Conservation (phyloP, 2,888 invertebrate genomes). For the Pemphredon lugubris region DNA sequence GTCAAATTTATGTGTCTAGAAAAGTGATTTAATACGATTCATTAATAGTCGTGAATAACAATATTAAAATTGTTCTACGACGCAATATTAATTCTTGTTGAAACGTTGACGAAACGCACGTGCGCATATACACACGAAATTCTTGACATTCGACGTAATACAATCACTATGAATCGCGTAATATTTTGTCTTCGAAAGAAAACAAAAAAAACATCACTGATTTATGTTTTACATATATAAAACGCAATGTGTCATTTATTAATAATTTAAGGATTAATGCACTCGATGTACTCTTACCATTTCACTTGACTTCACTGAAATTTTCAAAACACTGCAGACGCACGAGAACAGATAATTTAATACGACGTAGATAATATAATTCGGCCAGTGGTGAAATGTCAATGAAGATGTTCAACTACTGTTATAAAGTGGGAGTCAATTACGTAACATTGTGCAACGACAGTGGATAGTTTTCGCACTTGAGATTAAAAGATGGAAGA, state of each 20-base stretch:
- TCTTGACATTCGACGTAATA: neutral
- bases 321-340: conserved; percentile 36
- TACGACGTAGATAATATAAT: neutral
- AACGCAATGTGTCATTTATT: neutral
- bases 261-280: neutral
- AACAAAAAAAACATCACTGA: neutral
- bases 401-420: neutral
- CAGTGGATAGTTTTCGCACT: too few species aligned
- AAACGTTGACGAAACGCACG: conserved; percentile 27
- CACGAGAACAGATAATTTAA: neutral
- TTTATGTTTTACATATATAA: neutral
- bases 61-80: conserved; percentile 1
- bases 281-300: conserved; percentile 50
- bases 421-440: too few species aligned
- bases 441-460: too few species aligned
- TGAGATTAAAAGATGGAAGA: too few species aligned
- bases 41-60: neutral
- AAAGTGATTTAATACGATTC: neutral
- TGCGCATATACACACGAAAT: neutral
- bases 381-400: neutral
- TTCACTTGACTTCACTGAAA: conserved; percentile 40
- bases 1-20: neutral
- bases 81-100: neutral
- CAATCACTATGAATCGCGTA: conserved; percentile 2
- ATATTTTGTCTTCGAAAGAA: neutral